Evolutionary conservation across 2,113 vertebrate genomes (phyloP), one percentile per base, ranked within the genome.

Genomic region (Rhagologus leucostigma): DNA sequence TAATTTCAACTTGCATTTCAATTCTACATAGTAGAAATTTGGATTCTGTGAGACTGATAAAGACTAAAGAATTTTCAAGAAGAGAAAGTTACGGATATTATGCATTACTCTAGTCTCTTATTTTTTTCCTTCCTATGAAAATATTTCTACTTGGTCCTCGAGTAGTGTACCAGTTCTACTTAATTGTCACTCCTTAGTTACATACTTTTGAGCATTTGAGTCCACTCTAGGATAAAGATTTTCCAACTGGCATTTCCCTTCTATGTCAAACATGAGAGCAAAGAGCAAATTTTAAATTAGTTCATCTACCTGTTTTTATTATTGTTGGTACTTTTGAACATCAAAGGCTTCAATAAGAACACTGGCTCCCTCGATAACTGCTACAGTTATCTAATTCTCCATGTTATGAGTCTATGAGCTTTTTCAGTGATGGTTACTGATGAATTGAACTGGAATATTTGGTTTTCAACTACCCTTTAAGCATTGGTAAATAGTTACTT

Each of bases 401-500:
- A 50, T 57, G 39, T 73, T 67, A 53, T 37, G n/a, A 95, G 41
- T 76, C 91, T 96, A 92, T 79, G 67, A 64, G 8, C 56, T 87
- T 77, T 80, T 41, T 59, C 18, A 64, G 23, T 84, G 49, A 83
- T 94, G 75, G 62, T 41, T 74, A 93, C 83, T 82, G 90, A 84
- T 89, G 71, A 96, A 94, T 60, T 90, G 90, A 80, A 14, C 78
- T 63, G 85, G 59, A 91, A 74, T 92, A 82, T 95, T 87, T 97
- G 93, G 63, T 87, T 98, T 95, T 90, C 79, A 90, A 73, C 65
- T 93, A 83, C 82, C 33, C 97, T 95, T 97, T 95, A 96, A 96
- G 84, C 91, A 84, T 67, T 96, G 95, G 77, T 84, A 96, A 97
- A 96, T 90, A 96, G 84, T 97, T 96, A 77, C 83, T 97, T 97